Percentiles rank a stretch among this genome's conserved stretches.
These are phyloP conservation scores for Gymnoscopelus braueri DNA, from an alignment of 2,797 vertebrate genomes.

Conservation along the genomic window DNA sequence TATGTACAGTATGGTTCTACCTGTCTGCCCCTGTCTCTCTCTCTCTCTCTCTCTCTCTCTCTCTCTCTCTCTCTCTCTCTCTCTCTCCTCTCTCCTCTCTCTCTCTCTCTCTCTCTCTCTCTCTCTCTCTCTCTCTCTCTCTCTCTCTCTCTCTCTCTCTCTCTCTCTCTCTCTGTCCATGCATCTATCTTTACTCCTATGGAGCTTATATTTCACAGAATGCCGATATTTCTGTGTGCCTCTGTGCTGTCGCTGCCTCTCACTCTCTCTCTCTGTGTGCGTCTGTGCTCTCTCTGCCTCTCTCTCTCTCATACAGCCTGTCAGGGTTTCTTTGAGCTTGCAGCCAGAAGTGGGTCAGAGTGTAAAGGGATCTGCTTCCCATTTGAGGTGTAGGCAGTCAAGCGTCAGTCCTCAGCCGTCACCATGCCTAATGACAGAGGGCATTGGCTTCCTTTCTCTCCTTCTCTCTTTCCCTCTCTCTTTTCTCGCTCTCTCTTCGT, in stretches of 20 bases:
- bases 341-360: constrained; percentile 54
- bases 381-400: constrained; percentile 34
- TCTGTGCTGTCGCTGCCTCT: not conserved
- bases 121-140: too few relatives aligned
- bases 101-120: not conserved
- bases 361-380: constrained; percentile 64
- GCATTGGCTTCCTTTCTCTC: constrained; percentile 32
- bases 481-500: constrained; percentile 1
- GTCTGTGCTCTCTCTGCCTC: constrained; percentile 10
- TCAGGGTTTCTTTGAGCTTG: constrained; percentile 39
- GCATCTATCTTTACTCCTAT: too few relatives aligned
- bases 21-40: not conserved
- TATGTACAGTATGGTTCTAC: too few relatives aligned
- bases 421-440: constrained; percentile 59
- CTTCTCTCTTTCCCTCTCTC: not conserved
- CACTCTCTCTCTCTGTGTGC: constrained; percentile 32
- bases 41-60: not conserved
- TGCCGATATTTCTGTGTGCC: not conserved
- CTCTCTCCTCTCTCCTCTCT: constrained; percentile 1
- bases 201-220: too few relatives aligned
- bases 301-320: constrained; percentile 13
- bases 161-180: not conserved
- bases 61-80: not conserved
- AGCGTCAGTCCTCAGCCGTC: constrained; percentile 39
- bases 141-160: constrained; percentile 2